Base-by-base conservation (phyloP, 2,888 invertebrate genomes). In the Invenusta paracnida region DNA sequence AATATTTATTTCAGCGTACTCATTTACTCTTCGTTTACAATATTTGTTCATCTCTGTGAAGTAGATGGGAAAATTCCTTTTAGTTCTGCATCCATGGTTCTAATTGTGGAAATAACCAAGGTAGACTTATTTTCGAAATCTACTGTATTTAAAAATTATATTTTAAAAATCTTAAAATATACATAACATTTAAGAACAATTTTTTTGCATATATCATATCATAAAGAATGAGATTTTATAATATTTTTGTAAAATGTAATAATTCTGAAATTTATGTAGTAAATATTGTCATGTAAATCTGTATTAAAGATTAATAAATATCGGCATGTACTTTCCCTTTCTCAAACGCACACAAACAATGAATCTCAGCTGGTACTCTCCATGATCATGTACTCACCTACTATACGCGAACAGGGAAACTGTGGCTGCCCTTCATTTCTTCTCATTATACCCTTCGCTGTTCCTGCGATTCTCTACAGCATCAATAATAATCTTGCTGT, bases 401-500 rank as follows among this genome's bases (percentile, higher is more conserved):
- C 29, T 23, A 28, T 30, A n/a, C 82, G 27, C 1, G 0, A 13
- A 2, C 25, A 29, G 82, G 27, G 27, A 23, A 13, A 13, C 1
- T 82, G 29, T 13, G 30, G 25, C n/a, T 30, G 66, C 17, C 85
- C 85, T 0, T 23, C 85, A 1, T 85, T 11, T 11, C 1, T 11
- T 17, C 0, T 29, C 5, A 30, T 73, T 27, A 73, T 90, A 5
- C 90, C 89, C 0, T 91, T 90, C 86, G 85, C 89, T 28, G 87
- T 91, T 29, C 91, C 91, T 0, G 91, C 90, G 0, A 30, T 91
- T 0, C 88, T 91, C 5, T 92, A 92, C 88, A 89, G 88, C 86
- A 87, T 90, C 87, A 92, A 90, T 87, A 91, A 91, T 88, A 92
- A 92, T 87, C 86, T 91, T 0, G 89, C 89, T 25, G 89, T 92